Conservation (phyloP, 1,140 invertebrate species). For the Bombyx mandarina region DNA sequence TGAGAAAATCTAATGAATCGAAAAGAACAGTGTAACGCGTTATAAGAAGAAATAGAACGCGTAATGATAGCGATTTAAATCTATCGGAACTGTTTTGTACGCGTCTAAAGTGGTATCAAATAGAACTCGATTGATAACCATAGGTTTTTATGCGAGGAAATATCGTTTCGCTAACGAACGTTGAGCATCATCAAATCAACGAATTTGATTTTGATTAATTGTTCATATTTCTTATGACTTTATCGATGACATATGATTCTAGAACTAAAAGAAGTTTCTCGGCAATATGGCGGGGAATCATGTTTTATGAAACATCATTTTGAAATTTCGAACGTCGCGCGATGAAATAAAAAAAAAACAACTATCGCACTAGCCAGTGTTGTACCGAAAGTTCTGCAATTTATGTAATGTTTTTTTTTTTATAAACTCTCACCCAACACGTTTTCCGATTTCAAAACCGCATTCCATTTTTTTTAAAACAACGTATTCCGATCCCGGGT, state of each 20-base stretch:
- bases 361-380: background rate
- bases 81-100: slow-evolving; percentile 5
- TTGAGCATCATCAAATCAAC: slow-evolving; percentile 1
- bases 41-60: background rate
- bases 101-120: slow-evolving; percentile 5
- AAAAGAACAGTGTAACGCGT: slow-evolving; percentile 7
- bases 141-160: slow-evolving; percentile 4
- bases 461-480: slow-evolving; percentile 32
- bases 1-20: slow-evolving; percentile 27
- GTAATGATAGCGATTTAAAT: slow-evolving; percentile 7
- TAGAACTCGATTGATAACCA: slow-evolving; percentile 1
- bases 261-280: too few relatives aligned
- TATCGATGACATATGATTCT: too few relatives aligned
- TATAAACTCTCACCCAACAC: slow-evolving; percentile 22
- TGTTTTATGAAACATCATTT: too few relatives aligned
- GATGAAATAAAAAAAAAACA: too few relatives aligned
- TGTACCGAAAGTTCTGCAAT: slow-evolving; percentile 8
- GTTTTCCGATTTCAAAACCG: slow-evolving; percentile 33
- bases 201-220: background rate
- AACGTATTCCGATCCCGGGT: slow-evolving; percentile 13
- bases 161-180: slow-evolving; percentile 4
- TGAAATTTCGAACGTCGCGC: too few relatives aligned
- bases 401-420: slow-evolving; percentile 17
- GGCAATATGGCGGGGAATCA: too few relatives aligned
- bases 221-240: background rate